Base-by-base conservation (phyloP, 2,113 vertebrate species). In the Ciconia boyciana region DNA sequence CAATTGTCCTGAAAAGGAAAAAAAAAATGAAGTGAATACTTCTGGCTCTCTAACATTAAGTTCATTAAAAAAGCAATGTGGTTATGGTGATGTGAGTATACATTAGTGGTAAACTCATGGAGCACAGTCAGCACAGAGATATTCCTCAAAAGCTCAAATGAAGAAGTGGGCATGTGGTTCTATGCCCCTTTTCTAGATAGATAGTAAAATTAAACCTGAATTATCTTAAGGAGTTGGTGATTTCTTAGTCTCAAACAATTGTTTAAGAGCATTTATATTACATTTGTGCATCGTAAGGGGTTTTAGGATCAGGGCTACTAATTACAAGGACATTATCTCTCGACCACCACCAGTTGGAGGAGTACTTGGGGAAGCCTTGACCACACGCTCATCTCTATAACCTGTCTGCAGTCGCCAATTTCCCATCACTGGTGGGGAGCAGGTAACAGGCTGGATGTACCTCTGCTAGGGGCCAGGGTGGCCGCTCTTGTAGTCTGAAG, bases 201-300 rank as follows among this genome's bases (percentile, higher is more conserved):
- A 74, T 3, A 62, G 5, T 41, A 44, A 86, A 80, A 90, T 70
- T 31, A 71, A 77, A 54, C 55, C 18, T 51, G 17, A 77, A 46
- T 77, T 85, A 17, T 76, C 19, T 24, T 19, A 70, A 52, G 54
- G 39, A 71, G 10, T 11, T 69, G 39, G 14, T 31, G 22, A 9
- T 77, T 87, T 86, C 22, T 85, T 39, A 49, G 18, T 74, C 39
- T 78, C 29, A 31, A 88, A 26, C 8, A 39, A 36, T 15, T 7
- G 8, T 65, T 90, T 95, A 28, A 57, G 36, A 77, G 6, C 10
- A 41, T 60, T 76, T 66, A 10, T 89, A 4, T 58, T 58, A n/a
- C 13, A 13, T 31, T 34, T 1, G 4, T 26, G 8, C 16, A 21
- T 16, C 39, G 16, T 34, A 43, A 60, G 6, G 7, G 4, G 2